A percentile compares a stretch with the other conserved stretches of the same genome.
phyloP scores from a whole-genome alignment of 35 echinoderm and acorn worm species.

The Ophiothrix spiculata region DNA sequence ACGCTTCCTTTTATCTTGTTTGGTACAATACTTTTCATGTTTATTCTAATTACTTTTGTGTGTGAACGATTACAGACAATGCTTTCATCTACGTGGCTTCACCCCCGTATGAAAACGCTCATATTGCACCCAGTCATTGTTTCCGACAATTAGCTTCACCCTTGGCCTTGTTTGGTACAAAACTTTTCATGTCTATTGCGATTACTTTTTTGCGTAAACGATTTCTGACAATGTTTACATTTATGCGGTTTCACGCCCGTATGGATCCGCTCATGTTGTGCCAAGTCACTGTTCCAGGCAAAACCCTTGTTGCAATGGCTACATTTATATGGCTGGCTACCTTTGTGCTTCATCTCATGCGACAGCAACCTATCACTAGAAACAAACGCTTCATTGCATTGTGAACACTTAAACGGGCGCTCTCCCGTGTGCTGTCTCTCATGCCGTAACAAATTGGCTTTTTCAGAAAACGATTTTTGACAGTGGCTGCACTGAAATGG shows the following conservation, averaged over 20 bases:
- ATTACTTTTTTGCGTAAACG: conserved; percentile 17
- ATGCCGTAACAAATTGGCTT: conserved; percentile 7
- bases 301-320: conserved; percentile 25
- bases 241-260: conserved; percentile 28
- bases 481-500: conserved; percentile 22
- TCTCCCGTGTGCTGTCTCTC: conserved; percentile 32
- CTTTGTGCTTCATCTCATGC: neutral
- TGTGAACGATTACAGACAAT: too few species aligned
- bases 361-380: neutral
- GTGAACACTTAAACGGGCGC: conserved; percentile 2
- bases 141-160: too few species aligned
- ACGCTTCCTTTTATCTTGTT: too few species aligned
- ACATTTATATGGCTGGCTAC: neutral
- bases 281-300: neutral
- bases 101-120: too few species aligned
- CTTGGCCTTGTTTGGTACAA: too few species aligned
- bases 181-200: neutral
- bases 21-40: too few species aligned
- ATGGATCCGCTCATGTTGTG: conserved; percentile 29
- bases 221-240: conserved; percentile 4
- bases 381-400: conserved; percentile 2
- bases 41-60: too few species aligned
- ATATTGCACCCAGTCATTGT: too few species aligned
- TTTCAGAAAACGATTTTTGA: conserved; percentile 1
- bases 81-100: too few species aligned